A percentile compares a stretch with the other conserved stretches of the same genome.
Evolutionary conservation across 2,113 vertebrate genomes (phyloP).

Genomic region (Pogonocichla stellata): DNA sequence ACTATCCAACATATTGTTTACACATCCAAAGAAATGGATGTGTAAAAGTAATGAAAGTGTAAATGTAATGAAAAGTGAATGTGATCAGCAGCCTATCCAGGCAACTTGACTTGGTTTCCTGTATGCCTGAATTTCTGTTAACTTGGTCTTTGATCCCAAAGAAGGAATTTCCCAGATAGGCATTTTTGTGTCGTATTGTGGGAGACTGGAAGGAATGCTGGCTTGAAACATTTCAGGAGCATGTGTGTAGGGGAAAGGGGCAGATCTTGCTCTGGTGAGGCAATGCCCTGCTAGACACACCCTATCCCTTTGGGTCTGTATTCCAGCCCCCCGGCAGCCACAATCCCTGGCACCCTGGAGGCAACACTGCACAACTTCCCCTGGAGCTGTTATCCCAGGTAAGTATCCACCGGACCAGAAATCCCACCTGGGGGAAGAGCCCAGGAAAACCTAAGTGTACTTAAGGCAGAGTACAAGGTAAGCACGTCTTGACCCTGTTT

Average conservation of each 20-base stretch:
- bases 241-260: background rate
- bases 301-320: no score
- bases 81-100: background rate
- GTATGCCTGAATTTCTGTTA: background rate
- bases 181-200: background rate
- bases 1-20: background rate
- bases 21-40: background rate
- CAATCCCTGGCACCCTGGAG: background rate
- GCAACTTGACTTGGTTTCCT: background rate
- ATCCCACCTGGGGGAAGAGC: background rate
- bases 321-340: no score
- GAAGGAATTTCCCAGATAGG: background rate
- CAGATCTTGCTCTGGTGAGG: background rate
- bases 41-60: no score
- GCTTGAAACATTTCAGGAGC: background rate
- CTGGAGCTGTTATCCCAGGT: background rate
- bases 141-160: background rate
- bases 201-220: background rate
- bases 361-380: background rate
- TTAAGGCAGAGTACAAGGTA: background rate
- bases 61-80: background rate
- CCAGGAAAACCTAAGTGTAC: background rate
- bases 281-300: background rate
- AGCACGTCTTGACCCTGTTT: background rate
- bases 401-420: fast-evolving